These are phyloP conservation scores for Cephalopachus bancanus DNA, from an alignment of 2,797 vertebrate species.

Conservation along the genomic window DNA sequence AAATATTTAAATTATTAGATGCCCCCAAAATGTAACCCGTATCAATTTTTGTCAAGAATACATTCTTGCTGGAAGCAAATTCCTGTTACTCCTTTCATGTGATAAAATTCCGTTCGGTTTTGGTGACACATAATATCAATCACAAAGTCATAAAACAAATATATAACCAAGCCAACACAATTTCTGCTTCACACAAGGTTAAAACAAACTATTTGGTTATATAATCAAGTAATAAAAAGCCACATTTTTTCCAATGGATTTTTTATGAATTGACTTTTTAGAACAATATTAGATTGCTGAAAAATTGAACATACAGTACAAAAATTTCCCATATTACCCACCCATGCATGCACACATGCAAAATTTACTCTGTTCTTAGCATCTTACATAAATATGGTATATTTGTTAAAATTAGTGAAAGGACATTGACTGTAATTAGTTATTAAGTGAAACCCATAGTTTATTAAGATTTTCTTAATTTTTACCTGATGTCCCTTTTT, in stretches of 20 bases:
- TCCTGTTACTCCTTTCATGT: conserved; percentile 11
- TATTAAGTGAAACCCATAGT: background rate
- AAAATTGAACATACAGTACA: background rate
- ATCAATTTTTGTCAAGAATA: conserved; percentile 55
- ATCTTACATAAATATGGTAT: background rate
- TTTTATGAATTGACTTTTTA: background rate
- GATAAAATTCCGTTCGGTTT: conserved; percentile 57
- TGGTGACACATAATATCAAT: conserved; percentile 28
- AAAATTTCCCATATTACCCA: background rate
- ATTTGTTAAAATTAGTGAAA: conserved; percentile 35
- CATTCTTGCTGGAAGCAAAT: conserved; percentile 13
- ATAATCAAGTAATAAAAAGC: conserved; percentile 15
- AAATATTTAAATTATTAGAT: conserved; percentile 61
- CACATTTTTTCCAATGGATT: background rate
- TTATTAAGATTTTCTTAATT: background rate
- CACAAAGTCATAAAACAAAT: conserved; percentile 51
- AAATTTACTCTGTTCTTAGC: background rate
- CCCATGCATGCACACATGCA: background rate
- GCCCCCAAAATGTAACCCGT: background rate
- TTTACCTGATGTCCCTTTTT: background rate
- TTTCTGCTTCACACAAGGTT: background rate
- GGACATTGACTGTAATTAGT: background rate
- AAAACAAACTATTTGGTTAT: background rate
- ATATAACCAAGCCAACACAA: background rate
- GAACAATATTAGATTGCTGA: background rate